Conservation (phyloP, 2,113 vertebrate genomes). For the Upupa epops region DNA sequence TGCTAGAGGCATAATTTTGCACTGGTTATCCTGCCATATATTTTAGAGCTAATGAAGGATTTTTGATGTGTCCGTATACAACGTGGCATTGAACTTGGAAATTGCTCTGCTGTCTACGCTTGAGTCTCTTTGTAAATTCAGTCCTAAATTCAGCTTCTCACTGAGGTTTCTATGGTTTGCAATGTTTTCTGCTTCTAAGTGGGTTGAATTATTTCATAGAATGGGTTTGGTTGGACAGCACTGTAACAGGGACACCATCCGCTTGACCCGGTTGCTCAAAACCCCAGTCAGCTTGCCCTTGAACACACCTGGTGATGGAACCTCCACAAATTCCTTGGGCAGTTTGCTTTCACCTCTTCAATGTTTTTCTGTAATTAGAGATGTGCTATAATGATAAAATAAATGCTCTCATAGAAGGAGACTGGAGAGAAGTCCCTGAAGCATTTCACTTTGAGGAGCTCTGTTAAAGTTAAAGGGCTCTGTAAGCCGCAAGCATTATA, state of each 20-base stretch:
- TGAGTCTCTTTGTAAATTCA: neutral
- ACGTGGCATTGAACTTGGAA: slow-evolving; percentile 33
- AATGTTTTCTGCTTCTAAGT: neutral
- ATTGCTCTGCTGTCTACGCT: neutral
- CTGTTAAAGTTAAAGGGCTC: neutral
- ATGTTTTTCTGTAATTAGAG: neutral
- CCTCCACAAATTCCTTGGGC: too few species aligned
- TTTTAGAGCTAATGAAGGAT: slow-evolving; percentile 29
- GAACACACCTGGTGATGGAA: too few species aligned
- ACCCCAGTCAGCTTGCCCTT: too few species aligned
- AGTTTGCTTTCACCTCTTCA: neutral
- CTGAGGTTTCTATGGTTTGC: neutral
- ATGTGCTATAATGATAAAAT: neutral
- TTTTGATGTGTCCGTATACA: slow-evolving; percentile 2
- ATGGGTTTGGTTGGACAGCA: too few species aligned
- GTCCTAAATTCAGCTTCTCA: neutral
- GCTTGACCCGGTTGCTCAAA: too few species aligned
- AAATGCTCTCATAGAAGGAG: neutral
- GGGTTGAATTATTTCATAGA: neutral
- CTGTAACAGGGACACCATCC: too few species aligned
- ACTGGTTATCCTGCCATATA: neutral
- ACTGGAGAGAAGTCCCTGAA: neutral
- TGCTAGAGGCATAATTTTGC: neutral
- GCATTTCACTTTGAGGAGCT: neutral
- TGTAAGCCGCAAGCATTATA: neutral